Conservation (phyloP, 2,888 invertebrate genomes). For the Eustalomyia histrio region DNA sequence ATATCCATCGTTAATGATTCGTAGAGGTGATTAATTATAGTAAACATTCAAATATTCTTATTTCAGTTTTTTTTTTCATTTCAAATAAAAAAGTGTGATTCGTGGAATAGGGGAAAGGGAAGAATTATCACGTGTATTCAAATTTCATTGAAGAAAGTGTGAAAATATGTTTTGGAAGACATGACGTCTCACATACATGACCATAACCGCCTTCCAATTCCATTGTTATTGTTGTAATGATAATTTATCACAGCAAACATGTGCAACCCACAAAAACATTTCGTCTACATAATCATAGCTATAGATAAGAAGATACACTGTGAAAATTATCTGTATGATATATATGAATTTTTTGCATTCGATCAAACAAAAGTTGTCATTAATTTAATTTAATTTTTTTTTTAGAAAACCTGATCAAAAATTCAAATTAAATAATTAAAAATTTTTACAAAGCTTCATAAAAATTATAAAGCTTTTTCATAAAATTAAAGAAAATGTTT, state of each 20-base stretch:
- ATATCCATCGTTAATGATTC: not conserved
- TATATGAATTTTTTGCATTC: too few relatives aligned
- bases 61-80: not conserved
- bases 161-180: constrained; percentile 76
- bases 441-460: too few relatives aligned
- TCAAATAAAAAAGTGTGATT: constrained; percentile 33
- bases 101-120: constrained; percentile 43
- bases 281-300: constrained; percentile 35
- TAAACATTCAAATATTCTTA: too few relatives aligned
- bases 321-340: too few relatives aligned
- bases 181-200: constrained; percentile 70
- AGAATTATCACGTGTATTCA: constrained; percentile 36
- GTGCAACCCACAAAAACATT: constrained; percentile 77
- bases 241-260: constrained; percentile 79
- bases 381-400: too few relatives aligned
- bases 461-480: too few relatives aligned
- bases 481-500: too few relatives aligned
- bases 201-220: constrained; percentile 44
- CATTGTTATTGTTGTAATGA: constrained; percentile 14
- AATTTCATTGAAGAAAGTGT: constrained; percentile 72
- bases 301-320: not conserved
- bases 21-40: not conserved
- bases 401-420: too few relatives aligned
- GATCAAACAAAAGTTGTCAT: too few relatives aligned
- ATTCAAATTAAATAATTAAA: too few relatives aligned